These are phyloP conservation scores for Dreissena rostriformis DNA, from an alignment of 1,140 invertebrate genomes.

Conservation along the genomic window DNA sequence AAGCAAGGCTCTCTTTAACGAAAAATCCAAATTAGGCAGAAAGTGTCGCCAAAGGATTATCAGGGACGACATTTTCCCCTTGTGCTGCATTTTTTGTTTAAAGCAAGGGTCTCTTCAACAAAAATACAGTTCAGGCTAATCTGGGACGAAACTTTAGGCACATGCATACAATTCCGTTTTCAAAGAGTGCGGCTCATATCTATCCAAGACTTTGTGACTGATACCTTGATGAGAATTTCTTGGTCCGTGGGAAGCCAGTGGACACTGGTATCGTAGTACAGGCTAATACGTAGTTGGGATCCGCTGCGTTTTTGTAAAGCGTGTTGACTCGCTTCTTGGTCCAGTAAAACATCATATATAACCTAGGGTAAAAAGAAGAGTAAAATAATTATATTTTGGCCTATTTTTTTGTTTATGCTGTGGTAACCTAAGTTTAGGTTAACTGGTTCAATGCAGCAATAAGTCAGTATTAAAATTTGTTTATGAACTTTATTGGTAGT, in stretches of 20 bases:
- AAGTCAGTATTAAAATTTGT: neutral
- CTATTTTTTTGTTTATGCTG: no score
- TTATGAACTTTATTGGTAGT: neutral
- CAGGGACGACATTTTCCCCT: no score
- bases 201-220: neutral
- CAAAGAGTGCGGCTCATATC: neutral
- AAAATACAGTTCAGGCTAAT: neutral
- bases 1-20: no score
- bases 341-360: neutral
- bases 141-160: neutral
- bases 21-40: no score
- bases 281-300: neutral
- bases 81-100: neutral
- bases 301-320: neutral
- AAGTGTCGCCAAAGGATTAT: no score
- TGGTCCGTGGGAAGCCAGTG: neutral
- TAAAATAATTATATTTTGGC: no score
- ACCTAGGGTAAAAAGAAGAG: neutral
- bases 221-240: neutral
- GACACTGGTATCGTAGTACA: neutral
- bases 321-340: neutral
- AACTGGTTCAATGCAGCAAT: neutral
- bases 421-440: neutral
- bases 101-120: neutral
- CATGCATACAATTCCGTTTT: neutral